Conservation (phyloP, 1,140 invertebrate species). For the Atta colombica region DNA sequence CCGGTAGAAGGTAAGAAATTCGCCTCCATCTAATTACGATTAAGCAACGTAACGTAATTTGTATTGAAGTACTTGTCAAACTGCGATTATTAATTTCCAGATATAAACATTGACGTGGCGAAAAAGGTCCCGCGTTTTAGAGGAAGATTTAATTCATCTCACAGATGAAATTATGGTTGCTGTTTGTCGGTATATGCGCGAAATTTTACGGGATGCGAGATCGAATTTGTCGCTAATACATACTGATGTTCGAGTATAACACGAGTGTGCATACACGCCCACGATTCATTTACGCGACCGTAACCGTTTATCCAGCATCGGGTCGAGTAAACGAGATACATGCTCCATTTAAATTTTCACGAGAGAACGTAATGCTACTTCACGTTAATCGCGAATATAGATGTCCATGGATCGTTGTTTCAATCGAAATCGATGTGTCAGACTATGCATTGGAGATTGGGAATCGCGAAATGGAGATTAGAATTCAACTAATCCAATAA, state of each 20-base stretch:
- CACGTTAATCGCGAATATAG: background rate
- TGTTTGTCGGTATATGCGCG: background rate
- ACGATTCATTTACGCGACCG: constrained; percentile 10
- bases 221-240: constrained; percentile 32
- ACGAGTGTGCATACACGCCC: background rate
- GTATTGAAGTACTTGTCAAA: background rate
- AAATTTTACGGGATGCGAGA: background rate
- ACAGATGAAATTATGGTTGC: background rate
- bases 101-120: background rate
- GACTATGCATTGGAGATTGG: no score
- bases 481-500: no score
- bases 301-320: background rate
- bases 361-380: constrained; percentile 7
- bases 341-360: constrained; percentile 33
- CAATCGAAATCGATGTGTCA: constrained; percentile 14
- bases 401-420: background rate
- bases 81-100: background rate
- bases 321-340: constrained; percentile 7
- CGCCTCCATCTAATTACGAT: background rate
- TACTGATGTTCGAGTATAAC: constrained; percentile 2
- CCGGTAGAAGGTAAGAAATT: background rate
- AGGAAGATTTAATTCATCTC: background rate
- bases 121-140: background rate
- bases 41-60: constrained; percentile 6
- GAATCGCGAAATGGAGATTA: no score